Evolutionary conservation across 2,113 vertebrate genomes (phyloP).

Genomic region (Cyprinodon variegatus): DNA sequence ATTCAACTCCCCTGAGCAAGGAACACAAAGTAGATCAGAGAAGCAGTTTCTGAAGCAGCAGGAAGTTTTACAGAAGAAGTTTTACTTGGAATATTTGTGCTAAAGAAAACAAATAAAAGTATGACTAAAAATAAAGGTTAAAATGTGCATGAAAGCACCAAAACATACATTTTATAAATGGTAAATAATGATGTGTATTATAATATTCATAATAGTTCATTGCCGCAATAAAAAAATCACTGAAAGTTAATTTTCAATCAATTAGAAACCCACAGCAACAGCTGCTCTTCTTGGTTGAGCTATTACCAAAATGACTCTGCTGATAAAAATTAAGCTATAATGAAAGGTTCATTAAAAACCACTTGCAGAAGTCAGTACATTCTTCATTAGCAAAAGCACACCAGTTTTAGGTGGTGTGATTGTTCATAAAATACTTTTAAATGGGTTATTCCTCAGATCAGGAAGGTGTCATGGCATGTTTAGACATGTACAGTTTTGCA

Average conservation of each 20-base stretch:
- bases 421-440: background rate
- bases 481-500: background rate
- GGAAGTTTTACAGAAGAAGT: background rate
- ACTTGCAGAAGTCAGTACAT: background rate
- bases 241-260: constrained; percentile 1
- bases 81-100: background rate
- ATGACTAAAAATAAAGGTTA: background rate
- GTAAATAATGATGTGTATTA: background rate
- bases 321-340: constrained; percentile 1
- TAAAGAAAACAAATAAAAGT: background rate
- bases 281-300: constrained; percentile 7
- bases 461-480: background rate
- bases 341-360: background rate
- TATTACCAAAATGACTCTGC: constrained; percentile 1
- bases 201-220: background rate
- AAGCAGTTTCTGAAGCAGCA: background rate
- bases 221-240: background rate
- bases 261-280: constrained; percentile 17
- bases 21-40: background rate
- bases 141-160: background rate
- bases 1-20: background rate
- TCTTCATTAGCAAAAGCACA: background rate
- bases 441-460: background rate
- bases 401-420: accelerated
- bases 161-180: background rate